Base-by-base conservation (phyloP, 2,113 vertebrate species). In the Hymenochirus boettgeri region DNA sequence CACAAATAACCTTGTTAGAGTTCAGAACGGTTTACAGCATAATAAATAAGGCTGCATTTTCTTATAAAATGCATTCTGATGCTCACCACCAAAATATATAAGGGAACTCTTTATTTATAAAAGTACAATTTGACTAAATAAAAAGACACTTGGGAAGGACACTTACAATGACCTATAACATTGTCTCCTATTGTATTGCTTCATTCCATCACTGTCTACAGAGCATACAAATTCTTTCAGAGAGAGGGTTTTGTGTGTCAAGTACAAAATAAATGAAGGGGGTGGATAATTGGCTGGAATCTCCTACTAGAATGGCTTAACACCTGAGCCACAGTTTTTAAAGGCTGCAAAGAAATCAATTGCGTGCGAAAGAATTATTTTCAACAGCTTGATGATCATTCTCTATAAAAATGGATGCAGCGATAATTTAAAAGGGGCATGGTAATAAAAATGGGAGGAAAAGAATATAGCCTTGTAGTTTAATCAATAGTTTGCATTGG, bases 401-500 rank as follows among this genome's bases (percentile, higher is more conserved):
- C 17, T 33, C 57, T 19, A 53, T 60, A 59, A 69, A 59, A 69
- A 50, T n/a, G 37, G 52, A 60, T 52, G 55, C 29, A 58, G 31
- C 39, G 33, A 23, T 69, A 45, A 60, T 45, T 42, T 53, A 45
- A 58, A 58, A 53, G 47, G 7, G 33, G 45, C 53, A 45, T 53
- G 46, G 48, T 53, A 45, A 69, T 69, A 60, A 69, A 69, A 57
- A 42, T 12, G 47, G 70, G 71, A 76, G 39, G 55, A 62, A 57
- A 65, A 27, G 24, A 39, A 67, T 59, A 67, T 26, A 72, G 76
- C 64, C 60, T 62, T 62, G 55, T 24, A 45, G 64, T 19, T 75
- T 72, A 77, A 73, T 74, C 73, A 71, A 57, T 67, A 70, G 35
- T 61, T 59, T 74, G 56, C 60, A 51, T 15, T 4, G 15, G 69